Conservation (phyloP, 2,797 vertebrate genomes). For the Tamandua tetradactyla region DNA sequence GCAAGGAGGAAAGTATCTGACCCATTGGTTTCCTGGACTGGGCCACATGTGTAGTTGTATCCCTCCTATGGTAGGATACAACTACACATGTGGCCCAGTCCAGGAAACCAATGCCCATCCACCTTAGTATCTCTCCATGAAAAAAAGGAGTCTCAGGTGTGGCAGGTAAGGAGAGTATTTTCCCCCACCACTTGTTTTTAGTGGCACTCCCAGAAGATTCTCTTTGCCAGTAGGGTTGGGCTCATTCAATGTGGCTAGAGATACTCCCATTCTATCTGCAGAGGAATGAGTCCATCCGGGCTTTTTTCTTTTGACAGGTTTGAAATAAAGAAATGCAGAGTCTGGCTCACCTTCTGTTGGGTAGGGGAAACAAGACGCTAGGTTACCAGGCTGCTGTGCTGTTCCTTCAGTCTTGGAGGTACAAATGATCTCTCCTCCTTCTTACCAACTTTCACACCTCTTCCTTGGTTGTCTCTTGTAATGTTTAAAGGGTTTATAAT, state of each 20-base stretch:
- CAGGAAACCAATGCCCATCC: no score
- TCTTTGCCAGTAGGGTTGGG: not conserved
- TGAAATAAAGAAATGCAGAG: not conserved
- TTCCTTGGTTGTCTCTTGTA: not conserved
- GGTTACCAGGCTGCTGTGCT: not conserved
- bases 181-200: no score
- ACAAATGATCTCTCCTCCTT: not conserved
- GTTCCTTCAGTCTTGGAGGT: not conserved
- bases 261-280: not conserved
- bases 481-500: not conserved
- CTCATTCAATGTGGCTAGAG: no score
- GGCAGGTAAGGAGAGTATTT: not conserved
- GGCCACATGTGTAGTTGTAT: not conserved
- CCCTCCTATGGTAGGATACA: not conserved
- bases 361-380: not conserved
- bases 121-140: not conserved
- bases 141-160: not conserved
- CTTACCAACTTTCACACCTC: not conserved
- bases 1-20: not conserved
- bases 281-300: not conserved
- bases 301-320: not conserved
- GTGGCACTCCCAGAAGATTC: not conserved
- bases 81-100: no score
- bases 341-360: not conserved
- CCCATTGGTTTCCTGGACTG: no score